phyloP scores from a whole-genome alignment of 1,140 invertebrate species.

The Trissolcus basalis region DNA sequence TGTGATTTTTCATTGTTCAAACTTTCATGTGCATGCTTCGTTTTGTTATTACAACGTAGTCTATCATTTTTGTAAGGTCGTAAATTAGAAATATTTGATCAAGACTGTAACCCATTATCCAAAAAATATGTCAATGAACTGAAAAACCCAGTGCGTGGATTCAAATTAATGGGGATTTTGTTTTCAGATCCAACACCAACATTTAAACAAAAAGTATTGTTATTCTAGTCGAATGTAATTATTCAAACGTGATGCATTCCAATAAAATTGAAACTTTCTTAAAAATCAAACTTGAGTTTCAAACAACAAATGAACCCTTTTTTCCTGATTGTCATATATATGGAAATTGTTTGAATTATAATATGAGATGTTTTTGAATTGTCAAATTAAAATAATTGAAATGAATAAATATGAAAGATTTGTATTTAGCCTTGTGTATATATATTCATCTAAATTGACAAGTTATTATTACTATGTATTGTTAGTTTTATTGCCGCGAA shows the following conservation, averaged over 20 bases:
- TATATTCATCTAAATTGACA: conserved; percentile 19
- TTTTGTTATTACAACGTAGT: conserved; percentile 23
- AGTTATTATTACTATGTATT: conserved; percentile 49
- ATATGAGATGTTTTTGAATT: too few relatives aligned
- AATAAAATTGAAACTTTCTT: conserved; percentile 34
- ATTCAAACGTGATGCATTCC: conserved; percentile 41
- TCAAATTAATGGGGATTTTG: conserved; percentile 1
- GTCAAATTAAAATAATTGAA: not conserved
- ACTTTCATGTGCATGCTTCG: conserved; percentile 22
- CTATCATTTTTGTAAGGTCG: conserved; percentile 26
- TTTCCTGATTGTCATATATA: too few relatives aligned
- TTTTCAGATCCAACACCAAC: conserved; percentile 14
- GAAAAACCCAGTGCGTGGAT: conserved; percentile 10
- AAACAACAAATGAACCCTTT: too few relatives aligned
- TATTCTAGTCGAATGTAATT: conserved; percentile 35
- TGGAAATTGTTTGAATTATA: too few relatives aligned
- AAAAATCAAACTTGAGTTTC: conserved; percentile 24
- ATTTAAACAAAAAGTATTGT: conserved; percentile 20
- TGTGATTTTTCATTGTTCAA: not conserved
- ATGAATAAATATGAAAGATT: not conserved
- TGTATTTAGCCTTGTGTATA: conserved; percentile 38
- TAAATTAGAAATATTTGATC: conserved; percentile 31
- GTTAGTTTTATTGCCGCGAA: conserved; percentile 49
- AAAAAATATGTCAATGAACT: conserved; percentile 20
- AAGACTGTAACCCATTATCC: conserved; percentile 30